Percentiles rank a stretch among this genome's conserved stretches.
phyloP scores from a whole-genome alignment of 1,140 invertebrate species.

The Macrobrachium rosenbergii region DNA sequence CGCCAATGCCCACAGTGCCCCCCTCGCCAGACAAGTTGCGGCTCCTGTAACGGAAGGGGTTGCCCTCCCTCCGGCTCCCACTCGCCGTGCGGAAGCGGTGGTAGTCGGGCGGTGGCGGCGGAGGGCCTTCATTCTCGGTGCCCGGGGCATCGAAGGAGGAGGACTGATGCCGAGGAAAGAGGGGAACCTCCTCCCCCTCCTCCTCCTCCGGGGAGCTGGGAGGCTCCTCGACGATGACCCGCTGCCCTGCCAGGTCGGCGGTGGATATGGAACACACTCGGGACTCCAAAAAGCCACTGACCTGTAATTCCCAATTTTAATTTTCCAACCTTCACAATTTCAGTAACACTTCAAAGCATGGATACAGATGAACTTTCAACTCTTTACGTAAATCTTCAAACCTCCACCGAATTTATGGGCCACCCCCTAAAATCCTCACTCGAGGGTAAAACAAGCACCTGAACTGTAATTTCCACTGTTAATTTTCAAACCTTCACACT shows the following conservation, averaged over 20 bases:
- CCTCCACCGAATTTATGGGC: no score
- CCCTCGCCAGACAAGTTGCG: conserved; percentile 4
- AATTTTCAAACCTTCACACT: no score
- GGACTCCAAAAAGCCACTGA: not conserved
- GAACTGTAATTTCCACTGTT: no score
- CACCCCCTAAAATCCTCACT: no score
- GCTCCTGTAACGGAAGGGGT: conserved; percentile 8
- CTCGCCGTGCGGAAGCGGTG: not conserved
- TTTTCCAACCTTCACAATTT: not conserved
- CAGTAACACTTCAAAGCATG: no score
- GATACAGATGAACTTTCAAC: no score
- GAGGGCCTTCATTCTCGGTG: conserved; percentile 1
- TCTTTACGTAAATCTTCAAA: no score
- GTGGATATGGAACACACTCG: no score
- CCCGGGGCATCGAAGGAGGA: conserved; percentile 6
- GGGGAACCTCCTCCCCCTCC: not conserved
- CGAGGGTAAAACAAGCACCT: no score
- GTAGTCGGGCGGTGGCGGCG: not conserved
- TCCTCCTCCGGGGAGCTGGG: conserved; percentile 41
- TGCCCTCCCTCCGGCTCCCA: conserved; percentile 14
- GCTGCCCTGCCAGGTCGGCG: conserved; percentile 30
- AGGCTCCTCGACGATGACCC: conserved; percentile 45
- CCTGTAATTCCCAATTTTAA: not conserved
- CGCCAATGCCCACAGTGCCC: not conserved
- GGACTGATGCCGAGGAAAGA: not conserved